These are phyloP conservation scores for Hylaeus anthracinus DNA, from an alignment of 1,140 invertebrate genomes.

Conservation along the genomic window DNA sequence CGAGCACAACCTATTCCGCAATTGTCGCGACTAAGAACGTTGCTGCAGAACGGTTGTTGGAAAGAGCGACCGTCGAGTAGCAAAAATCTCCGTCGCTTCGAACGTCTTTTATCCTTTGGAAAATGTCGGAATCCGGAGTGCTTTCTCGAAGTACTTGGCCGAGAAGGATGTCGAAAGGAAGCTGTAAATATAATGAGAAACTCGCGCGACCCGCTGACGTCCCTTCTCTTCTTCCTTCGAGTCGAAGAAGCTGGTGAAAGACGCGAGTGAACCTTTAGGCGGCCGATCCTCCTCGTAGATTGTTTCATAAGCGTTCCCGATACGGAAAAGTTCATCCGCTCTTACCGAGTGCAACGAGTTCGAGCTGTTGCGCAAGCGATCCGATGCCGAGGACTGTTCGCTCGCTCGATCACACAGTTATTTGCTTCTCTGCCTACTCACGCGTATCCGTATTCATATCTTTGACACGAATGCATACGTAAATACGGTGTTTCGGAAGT, in stretches of 20 bases:
- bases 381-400: conserved; percentile 6
- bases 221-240: conserved; percentile 62
- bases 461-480: conserved; percentile 6
- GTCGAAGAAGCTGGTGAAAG: conserved; percentile 52
- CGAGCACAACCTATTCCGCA: conserved; percentile 23
- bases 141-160: neutral
- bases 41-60: too few species aligned
- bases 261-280: conserved; percentile 68
- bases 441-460: conserved; percentile 24
- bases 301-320: conserved; percentile 77
- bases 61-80: neutral
- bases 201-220: conserved; percentile 46
- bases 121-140: neutral
- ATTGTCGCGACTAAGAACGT: neutral
- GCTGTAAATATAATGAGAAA: neutral
- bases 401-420: neutral
- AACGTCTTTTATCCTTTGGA: too few species aligned
- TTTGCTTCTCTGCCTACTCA: neutral
- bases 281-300: conserved; percentile 67
- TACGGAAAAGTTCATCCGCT: conserved; percentile 76
- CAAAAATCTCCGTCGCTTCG: conserved; percentile 2
- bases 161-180: neutral
- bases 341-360: conserved; percentile 48
- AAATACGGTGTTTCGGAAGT: neutral
- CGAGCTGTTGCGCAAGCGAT: conserved; percentile 64